phyloP scores from a whole-genome alignment of 2,888 invertebrate species.

The Mythimna vitellina region DNA sequence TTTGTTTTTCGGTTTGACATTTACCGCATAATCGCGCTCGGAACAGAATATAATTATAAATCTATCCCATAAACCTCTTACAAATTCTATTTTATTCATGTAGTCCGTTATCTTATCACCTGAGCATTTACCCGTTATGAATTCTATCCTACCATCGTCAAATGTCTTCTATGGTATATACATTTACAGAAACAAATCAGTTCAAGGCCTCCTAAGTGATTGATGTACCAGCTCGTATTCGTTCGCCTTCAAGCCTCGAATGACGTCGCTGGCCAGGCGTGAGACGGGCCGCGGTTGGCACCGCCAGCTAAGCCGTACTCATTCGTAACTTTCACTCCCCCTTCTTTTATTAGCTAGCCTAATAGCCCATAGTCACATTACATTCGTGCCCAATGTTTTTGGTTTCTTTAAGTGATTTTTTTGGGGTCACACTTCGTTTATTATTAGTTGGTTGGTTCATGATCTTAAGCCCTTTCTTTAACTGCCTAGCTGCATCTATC shows the following conservation, averaged over 20 bases:
- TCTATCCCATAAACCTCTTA: no score
- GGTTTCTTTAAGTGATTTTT: slow-evolving; percentile 8
- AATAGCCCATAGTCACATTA: slow-evolving; percentile 65
- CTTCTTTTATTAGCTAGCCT: slow-evolving; percentile 62
- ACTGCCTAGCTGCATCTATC: not conserved
- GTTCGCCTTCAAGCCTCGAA: slow-evolving; percentile 26
- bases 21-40: no score
- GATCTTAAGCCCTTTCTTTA: not conserved
- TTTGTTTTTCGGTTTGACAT: no score
- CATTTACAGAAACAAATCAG: slow-evolving; percentile 44
- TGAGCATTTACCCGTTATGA: not conserved
- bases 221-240: slow-evolving; percentile 57
- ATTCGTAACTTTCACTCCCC: slow-evolving; percentile 57
- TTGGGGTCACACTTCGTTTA: not conserved
- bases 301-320: slow-evolving; percentile 57
- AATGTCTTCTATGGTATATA: slow-evolving; percentile 22
- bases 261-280: slow-evolving; percentile 53
- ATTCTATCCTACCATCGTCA: not conserved
- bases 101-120: not conserved
- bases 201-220: slow-evolving; percentile 59
- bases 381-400: slow-evolving; percentile 37
- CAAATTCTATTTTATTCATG: not conserved
- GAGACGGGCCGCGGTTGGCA: slow-evolving; percentile 65
- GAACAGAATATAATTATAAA: no score
- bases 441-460: not conserved